phyloP scores from a whole-genome alignment of 1,140 invertebrate genomes.

The Drosophila novamexicana region DNA sequence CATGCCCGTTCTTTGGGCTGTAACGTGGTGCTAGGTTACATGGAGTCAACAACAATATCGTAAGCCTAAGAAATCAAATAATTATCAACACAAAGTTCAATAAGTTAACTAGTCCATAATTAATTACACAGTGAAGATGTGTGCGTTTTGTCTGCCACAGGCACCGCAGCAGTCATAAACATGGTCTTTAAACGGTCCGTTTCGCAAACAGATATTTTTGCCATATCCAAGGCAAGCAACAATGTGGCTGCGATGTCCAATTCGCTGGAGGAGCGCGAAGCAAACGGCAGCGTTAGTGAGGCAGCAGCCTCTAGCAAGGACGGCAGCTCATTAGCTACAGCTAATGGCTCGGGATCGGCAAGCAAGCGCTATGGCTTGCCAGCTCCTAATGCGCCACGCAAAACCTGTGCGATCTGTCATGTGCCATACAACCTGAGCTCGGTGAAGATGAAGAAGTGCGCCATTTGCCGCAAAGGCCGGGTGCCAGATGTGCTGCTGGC shows the following conservation, averaged over 20 bases:
- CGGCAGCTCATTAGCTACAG: conserved; percentile 54
- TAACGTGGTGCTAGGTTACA: conserved; percentile 97
- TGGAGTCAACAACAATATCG: conserved; percentile 95
- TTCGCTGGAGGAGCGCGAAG: conserved; percentile 73
- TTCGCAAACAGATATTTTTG: conserved; percentile 74
- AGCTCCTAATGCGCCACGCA: conserved; percentile 52
- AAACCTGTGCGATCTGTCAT: conserved; percentile 88
- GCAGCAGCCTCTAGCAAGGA: conserved; percentile 52
- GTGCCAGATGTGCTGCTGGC: conserved; percentile 96
- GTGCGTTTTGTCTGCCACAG: conserved; percentile 95
- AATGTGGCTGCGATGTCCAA: conserved; percentile 60
- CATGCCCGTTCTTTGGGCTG: conserved; percentile 95
- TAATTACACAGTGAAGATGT: conserved; percentile 92
- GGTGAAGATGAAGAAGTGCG: conserved; percentile 87
- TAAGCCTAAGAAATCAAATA: conserved; percentile 82
- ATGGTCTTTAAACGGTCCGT: conserved; percentile 85
- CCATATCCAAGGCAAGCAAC: conserved; percentile 59
- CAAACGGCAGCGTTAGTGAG: conserved; percentile 56
- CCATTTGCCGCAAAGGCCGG: conserved; percentile 90
- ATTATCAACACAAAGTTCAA: background rate
- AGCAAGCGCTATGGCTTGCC: conserved; percentile 64
- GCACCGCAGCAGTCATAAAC: conserved; percentile 95
- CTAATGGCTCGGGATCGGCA: conserved; percentile 49
- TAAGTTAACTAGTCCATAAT: background rate
- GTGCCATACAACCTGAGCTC: conserved; percentile 91